Evolutionary conservation across 2,888 invertebrate genomes (phyloP), one percentile per base, ranked within the genome.

Genomic region (Dryobota labecula): DNA sequence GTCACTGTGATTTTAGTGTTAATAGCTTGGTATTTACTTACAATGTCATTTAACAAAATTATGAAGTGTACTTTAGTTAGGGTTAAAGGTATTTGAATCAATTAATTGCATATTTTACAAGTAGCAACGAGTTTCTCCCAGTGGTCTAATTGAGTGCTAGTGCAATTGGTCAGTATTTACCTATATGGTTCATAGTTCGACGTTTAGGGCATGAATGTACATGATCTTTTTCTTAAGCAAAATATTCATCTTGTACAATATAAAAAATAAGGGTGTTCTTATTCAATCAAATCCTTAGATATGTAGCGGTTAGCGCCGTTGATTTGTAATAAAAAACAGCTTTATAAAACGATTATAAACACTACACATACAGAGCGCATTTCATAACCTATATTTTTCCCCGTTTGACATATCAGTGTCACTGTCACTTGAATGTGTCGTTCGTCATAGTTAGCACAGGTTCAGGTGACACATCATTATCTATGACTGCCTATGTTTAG

Each of bases 1-100:
- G 78, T 70, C 30, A 38, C 38, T 66, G 36, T 27, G 13, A 41
- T 53, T 67, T 45, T 27, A 66, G 15, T 64, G 47, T 13, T 65
- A 27, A 77, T 51, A 51, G 20, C 9, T 2, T 30, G 30, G 24
- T 63, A 41, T 53, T 71, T 57, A 78, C 63, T 71, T 57, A 78
- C 63, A 53, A 47, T 60, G 54, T 41, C 43, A 54, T 67, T 73
- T 24, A 30, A n/a, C n/a, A n/a, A n/a, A n/a, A 33, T 63, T 62
- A 45, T 62, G 8, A 60, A 81, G 54, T 53, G 33, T 47, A 47
- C 33, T 68, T 64, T n/a, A 49, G 54, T 24, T 47, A 1, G 9
- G 3, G 43, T 64, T 43, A 41, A 27, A 47, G 47, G 33, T 0
- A 27, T 43, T 56, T 56, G 9, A 56, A 18, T 68, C 36, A 54